Evolutionary conservation across 2,797 vertebrate genomes (phyloP).

Genomic region (Macropodus opercularis): DNA sequence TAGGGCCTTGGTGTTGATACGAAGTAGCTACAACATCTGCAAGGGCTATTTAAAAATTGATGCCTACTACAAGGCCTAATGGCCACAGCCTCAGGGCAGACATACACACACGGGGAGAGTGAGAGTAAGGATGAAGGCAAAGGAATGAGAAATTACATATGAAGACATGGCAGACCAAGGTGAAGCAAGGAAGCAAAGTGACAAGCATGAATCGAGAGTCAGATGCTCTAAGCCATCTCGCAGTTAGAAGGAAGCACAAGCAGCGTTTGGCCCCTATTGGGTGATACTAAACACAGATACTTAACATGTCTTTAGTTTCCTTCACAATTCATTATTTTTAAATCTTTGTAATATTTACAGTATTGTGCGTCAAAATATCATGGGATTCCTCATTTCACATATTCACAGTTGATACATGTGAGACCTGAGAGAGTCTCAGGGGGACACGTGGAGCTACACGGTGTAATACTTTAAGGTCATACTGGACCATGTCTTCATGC

Average conservation of each 20-base stretch:
- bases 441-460: not conserved
- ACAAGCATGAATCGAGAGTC: conserved; percentile 4
- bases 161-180: not conserved
- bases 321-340: conserved; percentile 32
- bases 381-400: conserved; percentile 11
- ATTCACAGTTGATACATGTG: conserved; percentile 15
- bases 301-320: conserved; percentile 23
- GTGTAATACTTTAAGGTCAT: conserved; percentile 38
- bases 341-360: conserved; percentile 17
- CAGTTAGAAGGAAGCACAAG: conserved; percentile 20
- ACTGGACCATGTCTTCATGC: conserved; percentile 26
- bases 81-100: conserved; percentile 46
- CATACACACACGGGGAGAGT: conserved; percentile 21
- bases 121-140: conserved; percentile 39
- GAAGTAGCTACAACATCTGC: conserved; percentile 34
- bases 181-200: not conserved
- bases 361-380: conserved; percentile 3
- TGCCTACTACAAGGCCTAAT: conserved; percentile 66
- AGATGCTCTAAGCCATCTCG: conserved; percentile 21
- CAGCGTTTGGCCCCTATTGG: conserved; percentile 30
- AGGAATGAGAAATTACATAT: conserved; percentile 1
- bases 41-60: conserved; percentile 62
- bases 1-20: conserved; percentile 21
- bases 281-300: conserved; percentile 39
- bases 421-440: not conserved